These are phyloP conservation scores for Dryas iulia DNA, from an alignment of 1,140 invertebrate genomes.

Conservation along the genomic window DNA sequence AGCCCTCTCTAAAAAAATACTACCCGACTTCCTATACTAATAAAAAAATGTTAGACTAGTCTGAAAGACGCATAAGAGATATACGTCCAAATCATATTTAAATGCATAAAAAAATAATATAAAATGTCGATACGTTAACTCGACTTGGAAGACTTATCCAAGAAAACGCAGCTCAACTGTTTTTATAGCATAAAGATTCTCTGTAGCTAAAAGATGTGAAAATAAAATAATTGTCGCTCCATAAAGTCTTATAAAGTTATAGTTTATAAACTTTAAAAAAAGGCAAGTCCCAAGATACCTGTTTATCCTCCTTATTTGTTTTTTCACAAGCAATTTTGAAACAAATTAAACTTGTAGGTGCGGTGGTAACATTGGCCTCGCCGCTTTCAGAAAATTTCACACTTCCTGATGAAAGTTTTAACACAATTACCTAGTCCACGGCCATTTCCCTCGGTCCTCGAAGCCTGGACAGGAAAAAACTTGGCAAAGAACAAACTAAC, in stretches of 20 bases:
- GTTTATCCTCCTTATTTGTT: conserved; percentile 25
- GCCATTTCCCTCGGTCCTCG: conserved; percentile 60
- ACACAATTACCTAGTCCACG: conserved; percentile 72
- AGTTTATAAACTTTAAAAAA: conserved; percentile 8
- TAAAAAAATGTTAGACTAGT: too few relatives aligned
- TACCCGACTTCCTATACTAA: too few relatives aligned
- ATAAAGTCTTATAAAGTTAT: background rate
- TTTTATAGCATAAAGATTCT: background rate
- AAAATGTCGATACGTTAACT: background rate
- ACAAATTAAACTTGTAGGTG: conserved; percentile 70
- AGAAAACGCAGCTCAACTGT: background rate
- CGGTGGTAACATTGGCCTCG: conserved; percentile 53
- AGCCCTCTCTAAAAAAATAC: too few relatives aligned
- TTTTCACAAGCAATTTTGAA: conserved; percentile 48
- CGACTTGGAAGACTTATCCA: background rate
- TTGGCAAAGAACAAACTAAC: conserved; percentile 77
- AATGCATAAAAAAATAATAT: background rate
- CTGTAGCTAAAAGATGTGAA: background rate
- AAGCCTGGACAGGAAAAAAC: conserved; percentile 70
- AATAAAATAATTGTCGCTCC: background rate
- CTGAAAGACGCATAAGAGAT: too few relatives aligned
- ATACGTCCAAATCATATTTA: background rate
- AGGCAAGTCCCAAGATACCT: conserved; percentile 7
- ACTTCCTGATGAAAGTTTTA: conserved; percentile 77
- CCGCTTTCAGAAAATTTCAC: conserved; percentile 68